These are phyloP conservation scores for Hirudo medicinalis DNA, from an alignment of 1,140 invertebrate species.

Conservation along the genomic window DNA sequence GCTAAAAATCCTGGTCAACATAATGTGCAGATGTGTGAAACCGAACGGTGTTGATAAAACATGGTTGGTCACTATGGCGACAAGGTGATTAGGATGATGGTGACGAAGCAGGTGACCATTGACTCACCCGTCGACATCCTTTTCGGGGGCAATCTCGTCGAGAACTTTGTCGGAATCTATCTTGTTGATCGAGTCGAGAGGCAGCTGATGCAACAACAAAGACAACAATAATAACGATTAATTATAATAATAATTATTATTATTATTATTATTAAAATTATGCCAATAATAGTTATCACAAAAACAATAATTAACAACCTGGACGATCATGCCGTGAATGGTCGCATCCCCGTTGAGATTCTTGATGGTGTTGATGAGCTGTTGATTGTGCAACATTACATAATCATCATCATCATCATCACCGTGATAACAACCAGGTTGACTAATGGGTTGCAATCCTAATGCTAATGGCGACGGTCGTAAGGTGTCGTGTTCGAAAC, in stretches of 20 bases:
- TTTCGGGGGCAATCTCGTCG: slow-evolving; percentile 65
- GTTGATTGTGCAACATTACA: no score
- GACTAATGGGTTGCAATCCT: no score
- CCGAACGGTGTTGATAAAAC: no score
- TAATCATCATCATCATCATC: no score
- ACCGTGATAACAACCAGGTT: no score
- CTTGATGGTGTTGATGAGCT: slow-evolving; percentile 57
- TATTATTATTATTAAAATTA: background rate
- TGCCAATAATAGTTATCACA: background rate
- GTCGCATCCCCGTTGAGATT: slow-evolving; percentile 66
- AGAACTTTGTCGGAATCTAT: slow-evolving; percentile 78
- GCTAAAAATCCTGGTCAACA: background rate
- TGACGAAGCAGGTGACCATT: no score
- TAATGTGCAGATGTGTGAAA: no score
- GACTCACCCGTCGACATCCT: slow-evolving; percentile 92
- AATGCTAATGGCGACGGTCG: no score
- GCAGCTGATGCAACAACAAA: slow-evolving; percentile 51
- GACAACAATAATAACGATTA: background rate
- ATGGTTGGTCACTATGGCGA: no score
- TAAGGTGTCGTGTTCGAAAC: no score
- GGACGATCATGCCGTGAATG: slow-evolving; percentile 90
- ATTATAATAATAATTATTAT: background rate
- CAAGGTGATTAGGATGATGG: no score
- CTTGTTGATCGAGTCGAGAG: slow-evolving; percentile 63
- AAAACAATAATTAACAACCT: slow-evolving; percentile 40